Evolutionary conservation across 2,113 vertebrate species (phyloP).

Genomic region (Felis chaus): DNA sequence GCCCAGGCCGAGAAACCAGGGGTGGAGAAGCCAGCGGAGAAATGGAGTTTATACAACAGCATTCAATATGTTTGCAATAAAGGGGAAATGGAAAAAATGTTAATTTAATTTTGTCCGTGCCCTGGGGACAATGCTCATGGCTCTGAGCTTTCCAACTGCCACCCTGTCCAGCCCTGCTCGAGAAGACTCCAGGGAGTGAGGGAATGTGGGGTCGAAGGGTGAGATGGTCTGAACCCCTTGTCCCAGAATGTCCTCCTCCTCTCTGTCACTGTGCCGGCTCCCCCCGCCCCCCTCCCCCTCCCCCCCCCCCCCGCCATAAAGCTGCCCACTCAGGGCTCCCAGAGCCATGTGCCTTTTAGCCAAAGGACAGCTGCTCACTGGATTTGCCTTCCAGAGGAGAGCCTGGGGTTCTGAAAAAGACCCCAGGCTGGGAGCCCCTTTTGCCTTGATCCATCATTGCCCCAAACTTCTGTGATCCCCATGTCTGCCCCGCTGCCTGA

Average conservation of each 20-base stretch:
- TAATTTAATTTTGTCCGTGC: constrained; percentile 68
- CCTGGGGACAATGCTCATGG: constrained; percentile 29
- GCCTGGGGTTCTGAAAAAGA: not conserved
- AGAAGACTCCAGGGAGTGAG: not conserved
- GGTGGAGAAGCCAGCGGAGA: not conserved
- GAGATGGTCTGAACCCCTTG: not conserved
- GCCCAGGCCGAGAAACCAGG: not conserved
- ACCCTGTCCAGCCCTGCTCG: not conserved
- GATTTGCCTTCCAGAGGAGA: not conserved
- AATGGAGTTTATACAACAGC: not conserved
- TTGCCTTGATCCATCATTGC: not conserved
- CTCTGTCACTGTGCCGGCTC: not conserved
- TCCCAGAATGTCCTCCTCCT: not conserved
- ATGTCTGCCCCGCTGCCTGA: not conserved
- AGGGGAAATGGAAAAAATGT: constrained; percentile 71
- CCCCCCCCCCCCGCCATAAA: too few species aligned
- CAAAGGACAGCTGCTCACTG: rapidly evolving
- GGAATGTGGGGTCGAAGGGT: not conserved
- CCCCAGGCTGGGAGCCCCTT: not conserved
- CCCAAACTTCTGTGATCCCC: not conserved
- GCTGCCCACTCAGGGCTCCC: not conserved
- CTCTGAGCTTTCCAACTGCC: not conserved
- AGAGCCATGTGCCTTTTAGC: not conserved
- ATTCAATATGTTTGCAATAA: constrained; percentile 65
- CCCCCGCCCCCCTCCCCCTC: too few species aligned